phyloP scores from a whole-genome alignment of 2,888 invertebrate species.

The Lagria hirta region DNA sequence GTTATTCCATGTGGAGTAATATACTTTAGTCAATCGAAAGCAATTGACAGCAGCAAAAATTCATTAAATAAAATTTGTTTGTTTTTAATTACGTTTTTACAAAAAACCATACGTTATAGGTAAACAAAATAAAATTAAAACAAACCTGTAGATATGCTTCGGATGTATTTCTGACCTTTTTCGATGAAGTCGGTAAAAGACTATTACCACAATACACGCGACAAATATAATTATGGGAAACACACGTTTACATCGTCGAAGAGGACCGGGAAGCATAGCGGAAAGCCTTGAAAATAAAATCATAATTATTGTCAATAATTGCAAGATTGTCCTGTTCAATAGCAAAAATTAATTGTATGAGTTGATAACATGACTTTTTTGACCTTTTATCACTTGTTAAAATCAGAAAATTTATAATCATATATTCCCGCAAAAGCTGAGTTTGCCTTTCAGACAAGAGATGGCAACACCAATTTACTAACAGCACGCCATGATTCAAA shows the following conservation, averaged over 20 bases:
- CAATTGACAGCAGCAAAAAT: no score
- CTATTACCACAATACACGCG: conserved; percentile 37
- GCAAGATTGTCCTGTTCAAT: background rate
- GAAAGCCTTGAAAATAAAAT: conserved; percentile 15
- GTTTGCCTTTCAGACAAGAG: background rate
- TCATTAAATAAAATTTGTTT: no score
- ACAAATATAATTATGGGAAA: conserved; percentile 42
- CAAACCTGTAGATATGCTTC: conserved; percentile 44
- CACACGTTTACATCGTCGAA: conserved; percentile 46
- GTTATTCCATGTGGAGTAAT: no score
- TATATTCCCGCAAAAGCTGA: conserved; percentile 2
- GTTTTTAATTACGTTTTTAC: no score
- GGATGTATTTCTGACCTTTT: conserved; percentile 36
- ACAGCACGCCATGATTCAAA: no score
- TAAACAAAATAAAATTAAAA: no score
- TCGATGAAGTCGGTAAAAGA: conserved; percentile 38
- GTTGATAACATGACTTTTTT: conserved; percentile 5
- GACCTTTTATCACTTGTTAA: conserved; percentile 3
- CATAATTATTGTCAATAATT: background rate
- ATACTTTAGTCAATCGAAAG: no score
- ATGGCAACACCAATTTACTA: background rate
- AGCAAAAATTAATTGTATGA: conserved; percentile 1
- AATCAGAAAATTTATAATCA: conserved; percentile 2
- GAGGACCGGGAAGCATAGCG: conserved; percentile 46
- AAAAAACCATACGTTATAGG: no score